Conservation (phyloP, 2,888 invertebrate genomes). For the Pollenia griseotomentosa region DNA sequence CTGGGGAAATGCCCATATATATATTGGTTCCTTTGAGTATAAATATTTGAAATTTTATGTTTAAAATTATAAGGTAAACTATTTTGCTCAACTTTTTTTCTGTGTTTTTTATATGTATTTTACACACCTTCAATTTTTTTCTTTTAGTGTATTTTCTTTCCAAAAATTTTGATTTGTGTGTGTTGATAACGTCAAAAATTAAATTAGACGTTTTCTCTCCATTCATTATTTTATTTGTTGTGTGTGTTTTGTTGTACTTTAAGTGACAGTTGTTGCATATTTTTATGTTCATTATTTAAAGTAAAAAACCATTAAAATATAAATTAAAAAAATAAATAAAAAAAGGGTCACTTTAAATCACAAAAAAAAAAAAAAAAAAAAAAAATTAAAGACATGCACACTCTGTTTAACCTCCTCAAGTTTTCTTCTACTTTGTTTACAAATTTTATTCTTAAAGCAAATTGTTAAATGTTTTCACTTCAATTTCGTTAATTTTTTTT, state of each 20-base stretch:
- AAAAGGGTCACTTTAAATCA: conserved; percentile 50
- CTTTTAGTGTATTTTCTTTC: conserved; percentile 32
- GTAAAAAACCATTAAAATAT: conserved; percentile 16
- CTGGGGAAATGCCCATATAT: no score
- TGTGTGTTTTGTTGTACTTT: neutral
- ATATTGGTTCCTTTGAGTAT: no score
- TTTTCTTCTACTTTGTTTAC: neutral
- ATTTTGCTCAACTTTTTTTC: neutral
- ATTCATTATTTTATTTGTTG: conserved; percentile 27
- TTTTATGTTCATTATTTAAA: conserved; percentile 63
- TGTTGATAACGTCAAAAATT: conserved; percentile 45
- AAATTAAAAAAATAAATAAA: conserved; percentile 28
- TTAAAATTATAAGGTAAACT: neutral
- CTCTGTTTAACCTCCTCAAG: neutral
- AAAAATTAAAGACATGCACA: neutral
- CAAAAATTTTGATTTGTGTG: conserved; percentile 39
- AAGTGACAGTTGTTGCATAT: conserved; percentile 67
- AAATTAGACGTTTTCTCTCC: conserved; percentile 21
- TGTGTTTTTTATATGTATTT: neutral
- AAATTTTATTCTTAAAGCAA: conserved; percentile 24
- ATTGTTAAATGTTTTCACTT: conserved; percentile 54
- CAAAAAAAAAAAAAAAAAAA: neutral
- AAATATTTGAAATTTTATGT: neutral
- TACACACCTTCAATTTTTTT: neutral
- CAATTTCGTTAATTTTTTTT: conserved; percentile 56